Conservation (phyloP, 2,113 vertebrate species). For the Corvus cornix region DNA sequence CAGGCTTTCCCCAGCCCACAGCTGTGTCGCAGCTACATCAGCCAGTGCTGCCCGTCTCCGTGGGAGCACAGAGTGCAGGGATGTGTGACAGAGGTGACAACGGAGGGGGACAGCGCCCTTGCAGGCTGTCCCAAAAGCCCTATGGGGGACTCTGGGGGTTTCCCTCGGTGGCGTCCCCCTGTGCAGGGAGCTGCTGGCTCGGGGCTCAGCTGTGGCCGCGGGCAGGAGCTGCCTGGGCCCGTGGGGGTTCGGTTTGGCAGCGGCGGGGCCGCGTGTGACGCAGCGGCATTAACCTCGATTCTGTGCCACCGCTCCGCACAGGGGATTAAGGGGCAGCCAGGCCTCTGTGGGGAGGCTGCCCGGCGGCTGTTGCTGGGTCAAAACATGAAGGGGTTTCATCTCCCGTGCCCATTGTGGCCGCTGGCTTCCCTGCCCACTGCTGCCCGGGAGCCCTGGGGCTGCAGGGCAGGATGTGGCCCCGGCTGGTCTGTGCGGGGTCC, state of each 20-base stretch:
- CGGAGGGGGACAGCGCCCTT: not conserved
- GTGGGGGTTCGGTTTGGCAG: not conserved
- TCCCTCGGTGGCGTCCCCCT: accelerated
- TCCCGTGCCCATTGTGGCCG: accelerated
- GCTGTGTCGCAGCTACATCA: not conserved
- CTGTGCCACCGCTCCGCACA: not conserved
- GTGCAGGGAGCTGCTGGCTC: not conserved
- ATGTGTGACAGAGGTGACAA: not conserved
- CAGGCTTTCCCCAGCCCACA: not conserved
- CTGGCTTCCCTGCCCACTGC: not conserved
- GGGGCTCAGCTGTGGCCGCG: accelerated
- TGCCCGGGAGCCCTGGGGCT: not conserved
- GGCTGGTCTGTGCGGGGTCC: not conserved
- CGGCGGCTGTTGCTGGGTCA: not conserved
- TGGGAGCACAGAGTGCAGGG: not conserved
- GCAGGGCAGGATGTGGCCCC: not conserved
- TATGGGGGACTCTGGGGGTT: not conserved
- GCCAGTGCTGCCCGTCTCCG: not conserved
- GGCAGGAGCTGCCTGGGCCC: not conserved
- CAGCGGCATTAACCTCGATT: conserved; percentile 63
- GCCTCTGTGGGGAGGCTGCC: not conserved
- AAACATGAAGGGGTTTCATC: not conserved
- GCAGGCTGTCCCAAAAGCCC: not conserved
- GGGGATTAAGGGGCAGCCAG: conserved; percentile 38
- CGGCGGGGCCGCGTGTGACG: conserved; percentile 29